Evolutionary conservation across 2,888 invertebrate species (phyloP), one percentile per base, ranked within the genome.

Genomic region (Eurytoma adleriae): DNA sequence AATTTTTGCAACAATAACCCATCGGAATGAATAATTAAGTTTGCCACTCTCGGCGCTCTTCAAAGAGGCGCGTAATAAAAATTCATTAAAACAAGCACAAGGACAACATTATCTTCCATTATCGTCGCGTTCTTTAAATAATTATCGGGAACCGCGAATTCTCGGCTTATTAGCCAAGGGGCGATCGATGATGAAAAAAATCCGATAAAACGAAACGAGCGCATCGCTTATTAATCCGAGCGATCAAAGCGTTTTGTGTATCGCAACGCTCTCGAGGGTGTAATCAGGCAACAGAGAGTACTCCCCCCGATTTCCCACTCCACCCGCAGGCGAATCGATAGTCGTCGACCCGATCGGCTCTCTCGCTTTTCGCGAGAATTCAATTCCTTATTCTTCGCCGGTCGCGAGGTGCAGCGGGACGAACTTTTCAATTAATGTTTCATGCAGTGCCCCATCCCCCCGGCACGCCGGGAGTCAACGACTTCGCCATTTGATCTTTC

Each of bases 351-450:
- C 54, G 16, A 40, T n/a, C 13, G 20, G 16, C 62, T 48, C 57
- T 70, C 40, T n/a, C 12, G 2, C 20, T 56, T 40, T 40, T 40
- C 66, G 70, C 30, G 50, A n/a, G 68, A 73, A 64, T 64, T 75
- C 59, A 66, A 75, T 79, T 75, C 66, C 79, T 75, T 75, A 61
- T 71, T 71, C 62, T 56, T 16, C 24, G n/a, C 14, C 14, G 2
- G 18, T 30, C 48, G n/a, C 54, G 14, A 16, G 18, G 3, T 20
- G 30, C 24, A n/a, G 10, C 66, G n/a, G 52, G 16, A 30, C n/a
- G 76, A 69, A 73, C 62, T 79, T 74, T 62, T 70, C 74, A 70
- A 70, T 79, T 70, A 70, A 74, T 74, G 69, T 69, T 79, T 79
- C 70, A 79, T 64, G 68, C 69, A 79, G 64, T 73, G 62, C 50